These are phyloP conservation scores for Amphiduros pacificus DNA, from an alignment of 2,888 invertebrate species.

Conservation along the genomic window DNA sequence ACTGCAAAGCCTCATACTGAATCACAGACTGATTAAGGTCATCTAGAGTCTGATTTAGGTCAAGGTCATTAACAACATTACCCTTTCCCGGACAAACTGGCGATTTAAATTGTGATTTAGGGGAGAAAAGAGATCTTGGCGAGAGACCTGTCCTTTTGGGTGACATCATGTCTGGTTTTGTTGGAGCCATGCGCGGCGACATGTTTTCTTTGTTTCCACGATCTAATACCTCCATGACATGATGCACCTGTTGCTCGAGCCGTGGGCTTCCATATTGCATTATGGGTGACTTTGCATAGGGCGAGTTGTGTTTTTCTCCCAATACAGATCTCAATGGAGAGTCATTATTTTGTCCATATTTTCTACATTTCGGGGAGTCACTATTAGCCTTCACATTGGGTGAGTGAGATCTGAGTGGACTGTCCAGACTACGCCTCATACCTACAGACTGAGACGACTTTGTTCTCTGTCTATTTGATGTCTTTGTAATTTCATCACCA, in stretches of 20 bases:
- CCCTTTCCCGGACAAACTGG: too few relatives aligned
- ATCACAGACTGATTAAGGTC: background rate
- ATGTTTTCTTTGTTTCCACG: constrained; percentile 1
- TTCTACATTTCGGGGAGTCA: background rate
- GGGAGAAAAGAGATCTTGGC: too few relatives aligned
- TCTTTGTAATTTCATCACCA: too few relatives aligned
- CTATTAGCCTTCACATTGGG: background rate
- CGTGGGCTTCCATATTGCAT: background rate
- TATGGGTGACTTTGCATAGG: too few relatives aligned
- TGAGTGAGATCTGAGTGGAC: background rate
- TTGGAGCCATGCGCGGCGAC: too few relatives aligned
- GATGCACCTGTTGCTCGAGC: background rate
- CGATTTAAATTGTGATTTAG: background rate
- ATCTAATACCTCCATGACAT: background rate
- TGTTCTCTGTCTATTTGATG: too few relatives aligned
- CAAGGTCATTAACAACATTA: too few relatives aligned
- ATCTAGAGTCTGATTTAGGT: background rate
- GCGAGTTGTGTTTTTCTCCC: background rate
- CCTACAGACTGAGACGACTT: too few relatives aligned
- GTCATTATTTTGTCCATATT: background rate
- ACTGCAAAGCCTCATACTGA: background rate
- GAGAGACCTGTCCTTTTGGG: too few relatives aligned
- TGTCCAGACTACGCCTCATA: too few relatives aligned
- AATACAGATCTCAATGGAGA: background rate
- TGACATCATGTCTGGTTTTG: too few relatives aligned